Evolutionary conservation across 1,140 invertebrate species (phyloP).

Genomic region (Cephus cinctus): DNA sequence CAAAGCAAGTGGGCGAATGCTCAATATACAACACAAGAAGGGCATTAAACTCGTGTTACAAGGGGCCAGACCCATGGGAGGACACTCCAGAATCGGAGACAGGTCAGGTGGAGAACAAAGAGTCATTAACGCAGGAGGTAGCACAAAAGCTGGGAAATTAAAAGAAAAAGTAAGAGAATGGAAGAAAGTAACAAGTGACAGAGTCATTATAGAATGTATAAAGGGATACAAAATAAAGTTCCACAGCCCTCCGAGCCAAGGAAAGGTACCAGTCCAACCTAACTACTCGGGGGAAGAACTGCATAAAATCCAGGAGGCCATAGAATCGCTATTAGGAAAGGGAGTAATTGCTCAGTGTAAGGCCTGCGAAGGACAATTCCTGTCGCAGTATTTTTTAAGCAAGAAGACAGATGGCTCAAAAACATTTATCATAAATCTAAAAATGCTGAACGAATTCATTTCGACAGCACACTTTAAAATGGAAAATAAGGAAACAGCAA

Average conservation of each 20-base stretch:
- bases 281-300: not conserved
- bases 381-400: slow-evolving; percentile 25
- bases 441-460: slow-evolving; percentile 27
- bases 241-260: slow-evolving; percentile 3
- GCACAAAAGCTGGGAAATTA: slow-evolving; percentile 15
- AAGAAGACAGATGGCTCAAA: slow-evolving; percentile 26
- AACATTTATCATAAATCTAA: slow-evolving; percentile 28
- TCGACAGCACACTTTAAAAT: slow-evolving; percentile 24
- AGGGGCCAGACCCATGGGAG: no score
- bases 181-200: slow-evolving; percentile 16
- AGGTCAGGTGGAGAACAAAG: slow-evolving; percentile 3
- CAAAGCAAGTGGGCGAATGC: slow-evolving; percentile 4
- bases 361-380: slow-evolving; percentile 19
- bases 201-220: slow-evolving; percentile 13
- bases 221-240: slow-evolving; percentile 23
- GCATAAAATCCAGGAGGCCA: slow-evolving; percentile 4
- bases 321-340: not conserved
- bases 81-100: slow-evolving; percentile 11
- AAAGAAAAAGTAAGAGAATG: slow-evolving; percentile 13
- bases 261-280: not conserved
- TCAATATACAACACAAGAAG: not conserved
- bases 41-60: no score
- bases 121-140: not conserved
- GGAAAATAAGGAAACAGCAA: slow-evolving; percentile 24
- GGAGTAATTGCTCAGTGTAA: slow-evolving; percentile 11